Percentiles rank a stretch among this genome's conserved stretches.
Evolutionary conservation across 64 coral and sea anemone species (phyloP).

Genomic region (Dendronephthya gigantea): DNA sequence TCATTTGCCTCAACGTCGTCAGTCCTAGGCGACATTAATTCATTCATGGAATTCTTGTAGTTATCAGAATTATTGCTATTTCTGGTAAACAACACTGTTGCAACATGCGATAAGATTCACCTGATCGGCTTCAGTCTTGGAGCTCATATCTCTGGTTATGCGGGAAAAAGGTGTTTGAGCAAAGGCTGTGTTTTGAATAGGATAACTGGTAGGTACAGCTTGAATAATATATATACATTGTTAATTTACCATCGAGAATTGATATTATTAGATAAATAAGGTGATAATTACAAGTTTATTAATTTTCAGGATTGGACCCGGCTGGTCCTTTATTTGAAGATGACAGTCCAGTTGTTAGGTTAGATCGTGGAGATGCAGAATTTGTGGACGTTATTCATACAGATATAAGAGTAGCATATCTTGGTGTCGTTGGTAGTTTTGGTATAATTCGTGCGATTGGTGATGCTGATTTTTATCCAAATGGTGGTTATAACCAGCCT

Average conservation of each 20-base stretch:
- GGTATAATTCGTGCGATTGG: neutral
- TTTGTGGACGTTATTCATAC: conserved; percentile 41
- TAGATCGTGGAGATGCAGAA: neutral
- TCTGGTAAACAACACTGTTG: conserved; percentile 1
- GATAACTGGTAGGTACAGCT: neutral
- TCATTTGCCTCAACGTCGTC: too few species aligned
- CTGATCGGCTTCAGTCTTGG: conserved; percentile 45
- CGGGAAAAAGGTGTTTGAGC: conserved; percentile 7
- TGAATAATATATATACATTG: too few species aligned
- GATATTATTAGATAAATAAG: too few species aligned
- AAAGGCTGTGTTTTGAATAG: neutral
- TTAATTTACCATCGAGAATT: too few species aligned
- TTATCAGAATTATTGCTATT: conserved; percentile 10
- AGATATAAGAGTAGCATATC: neutral
- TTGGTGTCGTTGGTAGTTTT: neutral
- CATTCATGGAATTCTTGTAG: neutral
- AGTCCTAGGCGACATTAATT: too few species aligned
- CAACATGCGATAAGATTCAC: neutral
- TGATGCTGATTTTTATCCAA: conserved; percentile 21
- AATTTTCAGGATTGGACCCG: conserved; percentile 24
- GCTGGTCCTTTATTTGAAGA: conserved; percentile 24
- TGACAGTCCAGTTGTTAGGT: neutral
- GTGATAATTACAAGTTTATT: neutral
- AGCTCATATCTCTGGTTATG: conserved; percentile 37
- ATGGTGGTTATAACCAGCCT: conserved; percentile 21